Base-by-base conservation (phyloP, 1,140 invertebrate genomes). In the Macrobrachium nipponense region DNA sequence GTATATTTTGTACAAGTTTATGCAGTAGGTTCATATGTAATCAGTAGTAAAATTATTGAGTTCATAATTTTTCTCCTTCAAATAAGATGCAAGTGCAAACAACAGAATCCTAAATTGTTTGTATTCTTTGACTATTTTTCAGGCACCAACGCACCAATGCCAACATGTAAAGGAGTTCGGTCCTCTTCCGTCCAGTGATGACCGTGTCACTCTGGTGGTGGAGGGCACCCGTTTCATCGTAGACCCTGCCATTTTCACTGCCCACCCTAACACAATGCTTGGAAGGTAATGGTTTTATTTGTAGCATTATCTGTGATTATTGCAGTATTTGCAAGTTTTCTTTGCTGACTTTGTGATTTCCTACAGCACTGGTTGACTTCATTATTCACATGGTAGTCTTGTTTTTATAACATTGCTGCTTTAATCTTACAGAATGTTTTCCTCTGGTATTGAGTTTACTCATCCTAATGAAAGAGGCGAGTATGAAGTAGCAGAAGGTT, bases 401-500 rank as follows among this genome's bases (percentile, higher is more conserved):
- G 18, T n/a, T 72, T 72, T 23, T 51, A 20, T 51, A 61, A 75
- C 18, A 2, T 75, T 23, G 23, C 51, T 60, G 27, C 58, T 62
- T 18, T 84, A 64, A 15, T 72, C 88, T 90, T 90, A 43, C 87
- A 95, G 98, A 90, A 99, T 99, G 98, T 99, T 99, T 91, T 97
- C 96, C 90, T 96, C 97, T 20, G 96, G 97, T 70, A 93, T 98
- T 77, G 97, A 99, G 89, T 97, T 97, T 91, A 96, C 96, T 0
- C 95, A 97, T 90, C 80, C 89, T 23, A 89, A 89, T 75, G 89
- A 89, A 43, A 76, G 97, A 14, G 98, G 98, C 4, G 99, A 99
- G 92, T 99, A 96, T 92, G 97, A 99, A 90, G 96, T 99, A 36
- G 98, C 98, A n/a, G 98, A 99, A 88, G 99, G 98, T 0, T 97